These are phyloP conservation scores for Chrysotoxum bicinctum DNA, from an alignment of 2,888 invertebrate species.

Conservation along the genomic window DNA sequence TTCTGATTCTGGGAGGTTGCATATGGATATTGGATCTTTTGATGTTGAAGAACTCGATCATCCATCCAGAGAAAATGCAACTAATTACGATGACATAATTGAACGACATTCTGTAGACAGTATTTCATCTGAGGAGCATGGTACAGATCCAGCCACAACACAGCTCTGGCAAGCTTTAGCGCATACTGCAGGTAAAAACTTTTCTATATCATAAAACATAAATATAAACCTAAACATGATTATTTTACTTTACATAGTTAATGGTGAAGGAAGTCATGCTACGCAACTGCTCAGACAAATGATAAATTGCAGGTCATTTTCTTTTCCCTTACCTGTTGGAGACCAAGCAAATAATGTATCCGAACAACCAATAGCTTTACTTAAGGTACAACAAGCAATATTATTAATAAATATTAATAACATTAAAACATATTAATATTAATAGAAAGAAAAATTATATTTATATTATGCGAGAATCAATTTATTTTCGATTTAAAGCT, in stretches of 20 bases:
- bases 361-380: constrained; percentile 80
- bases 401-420: no score
- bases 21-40: constrained; percentile 85
- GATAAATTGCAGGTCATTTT: constrained; percentile 89
- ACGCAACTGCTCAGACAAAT: constrained; percentile 89
- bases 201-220: not conserved
- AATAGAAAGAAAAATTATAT: not conserved
- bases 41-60: constrained; percentile 74
- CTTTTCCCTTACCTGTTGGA: constrained; percentile 85
- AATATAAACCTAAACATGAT: not conserved
- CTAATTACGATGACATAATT: constrained; percentile 57
- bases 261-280: constrained; percentile 85
- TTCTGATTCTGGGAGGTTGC: constrained; percentile 89
- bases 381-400: constrained; percentile 77
- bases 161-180: constrained; percentile 82
- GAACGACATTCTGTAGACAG: constrained; percentile 79
- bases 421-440: not conserved
- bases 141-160: constrained; percentile 81
- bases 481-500: no score
- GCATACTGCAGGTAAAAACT: constrained; percentile 80
- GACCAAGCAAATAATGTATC: constrained; percentile 77
- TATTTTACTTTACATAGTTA: constrained; percentile 79
- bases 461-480: no score
- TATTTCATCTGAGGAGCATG: constrained; percentile 80
- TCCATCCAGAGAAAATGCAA: constrained; percentile 50